Base-by-base conservation (phyloP, 1,140 invertebrate species). In the Diabrotica undecimpunctata region DNA sequence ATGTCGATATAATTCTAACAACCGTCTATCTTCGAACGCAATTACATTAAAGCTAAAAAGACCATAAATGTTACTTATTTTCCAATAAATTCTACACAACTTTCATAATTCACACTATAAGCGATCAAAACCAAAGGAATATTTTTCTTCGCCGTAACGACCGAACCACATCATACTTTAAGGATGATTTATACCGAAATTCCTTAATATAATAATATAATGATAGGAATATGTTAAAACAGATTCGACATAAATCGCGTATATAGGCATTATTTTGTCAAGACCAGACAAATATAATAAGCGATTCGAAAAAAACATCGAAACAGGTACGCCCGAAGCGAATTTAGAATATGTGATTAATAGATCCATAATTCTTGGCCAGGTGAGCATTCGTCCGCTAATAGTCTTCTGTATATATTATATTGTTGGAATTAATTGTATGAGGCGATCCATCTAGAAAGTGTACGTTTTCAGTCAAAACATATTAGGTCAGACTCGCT, bases 231-330 rank as follows among this genome's bases (percentile, higher is more conserved):
- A 61, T 61, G 51, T 52, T 61, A 37, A 25, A 61, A 61, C 14
- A 11, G 38, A 53, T 51, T 61, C 39, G 59, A 61, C 53, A 64
- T 69, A 71, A 71, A 71, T 68, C 65, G 70, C 66, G 57, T 58
- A 68, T 67, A 68, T 70, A 70, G 67, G 66, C 68, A 74, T 74
- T 72, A 74, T 72, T 70, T 74, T 70, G 72, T 74, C 70, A 74
- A 72, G 65, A 67, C 46, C 68, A 68, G 70, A 74, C 72, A 71
- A 70, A 74, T 68, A 72, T 74, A 74, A 74, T 74, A 70, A 67
- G 46, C 63, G 62, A 68, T 70, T 65, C 64, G 64, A 64, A 62
- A 61, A 70, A 66, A 65, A 55, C 41, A 54, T 52, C 55, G 36
- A 65, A 62, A 52, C 62, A 46, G 61, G 64, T 61, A n/a, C 10